Base-by-base conservation (phyloP, 2,797 vertebrate genomes). In the Eupleurogrammus muticus region DNA sequence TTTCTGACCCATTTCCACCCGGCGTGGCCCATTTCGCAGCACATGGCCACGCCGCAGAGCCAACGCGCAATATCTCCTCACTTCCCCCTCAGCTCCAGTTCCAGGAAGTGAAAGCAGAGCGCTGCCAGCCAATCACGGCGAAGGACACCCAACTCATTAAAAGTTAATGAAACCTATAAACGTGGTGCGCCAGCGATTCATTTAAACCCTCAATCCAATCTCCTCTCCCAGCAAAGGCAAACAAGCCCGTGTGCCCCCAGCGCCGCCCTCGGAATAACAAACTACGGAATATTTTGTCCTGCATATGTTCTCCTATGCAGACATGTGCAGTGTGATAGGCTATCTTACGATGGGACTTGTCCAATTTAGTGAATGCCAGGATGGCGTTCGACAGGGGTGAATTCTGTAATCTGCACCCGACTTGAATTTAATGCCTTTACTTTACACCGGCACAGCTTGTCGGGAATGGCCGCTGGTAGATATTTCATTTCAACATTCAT, bases 101-200 rank as follows among this genome's bases (percentile, higher is more conserved):
- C 87, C 89, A 90, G 87, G 89, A 90, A 90, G 89, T 87, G 70
- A 87, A 92, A 58, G 80, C 87, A 79, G 60, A 73, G 69, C 86
- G 52, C 77, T 86, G 88, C 89, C 87, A 92, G 86, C 90, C 92
- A 93, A 93, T 94, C 89, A 74, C 70, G 61, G 83, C 78, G 92
- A 94, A 94, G 94, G 92, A 94, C 92, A 93, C 87, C 87, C 90
- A 93, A 93, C 92, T 95, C 93, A 95, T 95, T 95, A 94, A 94
- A 94, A 94, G 93, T 95, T 94, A 94, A 95, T 94, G 94, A 94
- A 94, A 94, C 92, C 94, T 94, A 95, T 94, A 95, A 94, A 95
- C 90, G 93, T 90, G 92, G 92, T 82, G 92, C 86, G 90, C 92
- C 92, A 93, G 93, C 89, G 84, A 94, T 94, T 95, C 93, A 94